Percentiles rank a stretch among this genome's conserved stretches.
These are phyloP conservation scores for Petrolisthes manimaculis DNA, from an alignment of 2,888 invertebrate genomes.

Conservation along the genomic window DNA sequence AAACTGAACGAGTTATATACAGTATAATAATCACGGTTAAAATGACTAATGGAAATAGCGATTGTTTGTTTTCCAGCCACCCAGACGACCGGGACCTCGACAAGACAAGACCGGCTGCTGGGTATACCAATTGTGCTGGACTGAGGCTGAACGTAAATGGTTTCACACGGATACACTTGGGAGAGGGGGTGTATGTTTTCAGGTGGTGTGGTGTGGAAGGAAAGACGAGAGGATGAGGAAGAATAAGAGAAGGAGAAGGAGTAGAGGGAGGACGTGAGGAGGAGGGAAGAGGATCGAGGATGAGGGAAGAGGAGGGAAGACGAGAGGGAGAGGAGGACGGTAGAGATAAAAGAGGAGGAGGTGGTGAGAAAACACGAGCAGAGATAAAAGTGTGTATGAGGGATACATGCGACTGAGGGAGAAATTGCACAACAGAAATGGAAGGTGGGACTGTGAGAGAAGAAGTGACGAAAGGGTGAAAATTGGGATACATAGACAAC, in stretches of 20 bases:
- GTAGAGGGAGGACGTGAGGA: neutral
- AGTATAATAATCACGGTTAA: no score
- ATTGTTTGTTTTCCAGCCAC: no score
- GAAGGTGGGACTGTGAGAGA: neutral
- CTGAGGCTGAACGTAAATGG: no score
- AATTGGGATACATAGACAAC: neutral
- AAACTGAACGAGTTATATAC: no score
- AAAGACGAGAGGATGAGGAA: neutral
- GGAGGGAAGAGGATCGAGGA: neutral
- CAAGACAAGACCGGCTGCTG: no score
- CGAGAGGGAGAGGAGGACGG: neutral
- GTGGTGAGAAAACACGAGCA: neutral
- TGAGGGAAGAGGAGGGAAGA: neutral
- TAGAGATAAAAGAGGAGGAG: neutral
- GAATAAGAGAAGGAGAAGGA: neutral
- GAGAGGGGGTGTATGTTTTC: no score
- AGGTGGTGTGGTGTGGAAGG: neutral
- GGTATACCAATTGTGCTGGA: no score
- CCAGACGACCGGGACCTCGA: no score
- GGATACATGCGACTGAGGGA: neutral
- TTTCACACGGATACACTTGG: no score
- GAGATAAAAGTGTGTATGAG: neutral
- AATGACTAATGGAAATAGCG: no score
- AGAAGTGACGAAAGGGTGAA: neutral
- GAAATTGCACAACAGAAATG: neutral